Evolutionary conservation across 2,888 invertebrate species (phyloP).

Genomic region (Xylota sylvarum): DNA sequence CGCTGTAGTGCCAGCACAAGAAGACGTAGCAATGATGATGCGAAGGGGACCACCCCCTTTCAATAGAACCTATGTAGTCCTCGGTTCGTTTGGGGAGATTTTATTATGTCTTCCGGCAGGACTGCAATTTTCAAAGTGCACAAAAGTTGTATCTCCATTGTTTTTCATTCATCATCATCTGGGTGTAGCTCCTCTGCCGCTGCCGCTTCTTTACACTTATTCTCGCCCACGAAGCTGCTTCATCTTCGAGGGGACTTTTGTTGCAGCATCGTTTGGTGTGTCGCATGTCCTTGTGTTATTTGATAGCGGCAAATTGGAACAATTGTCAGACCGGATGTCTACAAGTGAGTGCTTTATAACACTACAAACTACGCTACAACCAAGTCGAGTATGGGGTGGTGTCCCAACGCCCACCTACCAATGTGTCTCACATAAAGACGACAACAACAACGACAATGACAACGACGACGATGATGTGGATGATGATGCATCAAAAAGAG

Average conservation of each 20-base stretch:
- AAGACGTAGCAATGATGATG: slow-evolving; percentile 17
- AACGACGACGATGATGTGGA: slow-evolving; percentile 42
- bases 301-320: slow-evolving; percentile 80
- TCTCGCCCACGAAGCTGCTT: slow-evolving; percentile 51
- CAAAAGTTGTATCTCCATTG: slow-evolving; percentile 74
- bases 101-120: slow-evolving; percentile 77
- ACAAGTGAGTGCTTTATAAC: slow-evolving; percentile 79
- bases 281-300: slow-evolving; percentile 78
- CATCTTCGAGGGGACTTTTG: slow-evolving; percentile 74
- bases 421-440: slow-evolving; percentile 57
- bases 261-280: slow-evolving; percentile 60
- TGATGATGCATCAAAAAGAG: slow-evolving; percentile 77
- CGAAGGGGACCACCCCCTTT: slow-evolving; percentile 9
- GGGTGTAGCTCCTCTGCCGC: slow-evolving; percentile 6
- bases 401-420: not conserved
- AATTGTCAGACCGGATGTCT: slow-evolving; percentile 80
- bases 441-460: slow-evolving; percentile 11
- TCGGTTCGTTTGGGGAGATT: slow-evolving; percentile 47
- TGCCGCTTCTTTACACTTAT: slow-evolving; percentile 49
- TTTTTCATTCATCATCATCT: slow-evolving; percentile 72
- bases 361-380: slow-evolving; percentile 73
- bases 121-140: slow-evolving; percentile 78
- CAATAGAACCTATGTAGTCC: slow-evolving; percentile 40
- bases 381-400: slow-evolving; percentile 11
- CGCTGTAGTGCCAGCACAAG: slow-evolving; percentile 5